Conservation (phyloP, 2,797 vertebrate species). For the Florisuga fusca region DNA sequence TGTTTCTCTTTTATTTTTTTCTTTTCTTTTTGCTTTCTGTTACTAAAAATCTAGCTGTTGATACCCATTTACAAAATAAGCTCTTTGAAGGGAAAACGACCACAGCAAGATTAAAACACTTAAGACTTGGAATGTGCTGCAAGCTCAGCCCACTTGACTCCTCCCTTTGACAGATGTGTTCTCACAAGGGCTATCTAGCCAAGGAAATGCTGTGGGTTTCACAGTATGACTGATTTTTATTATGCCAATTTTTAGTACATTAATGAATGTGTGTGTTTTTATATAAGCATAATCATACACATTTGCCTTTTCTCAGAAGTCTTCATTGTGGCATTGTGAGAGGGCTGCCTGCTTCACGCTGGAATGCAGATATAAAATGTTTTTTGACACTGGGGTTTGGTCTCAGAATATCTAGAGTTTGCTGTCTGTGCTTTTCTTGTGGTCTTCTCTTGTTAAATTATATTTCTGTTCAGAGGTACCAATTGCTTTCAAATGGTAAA, state of each 20-base stretch:
- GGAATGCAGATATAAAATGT: neutral
- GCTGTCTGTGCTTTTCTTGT: neutral
- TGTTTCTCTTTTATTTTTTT: neutral
- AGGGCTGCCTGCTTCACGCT: neutral
- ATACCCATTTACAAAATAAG: neutral
- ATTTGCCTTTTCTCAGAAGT: neutral
- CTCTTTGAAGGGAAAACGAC: neutral
- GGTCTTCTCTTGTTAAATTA: neutral
- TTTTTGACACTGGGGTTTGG: neutral
- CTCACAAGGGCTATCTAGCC: neutral
- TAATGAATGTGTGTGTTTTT: neutral
- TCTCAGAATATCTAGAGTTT: neutral
- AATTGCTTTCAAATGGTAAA: conserved; percentile 16
- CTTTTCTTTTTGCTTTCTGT: neutral
- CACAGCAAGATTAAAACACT: neutral
- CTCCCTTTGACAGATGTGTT: neutral
- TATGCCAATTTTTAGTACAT: neutral
- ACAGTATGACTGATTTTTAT: neutral
- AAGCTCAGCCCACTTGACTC: neutral
- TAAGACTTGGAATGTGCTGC: neutral
- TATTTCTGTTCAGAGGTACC: neutral
- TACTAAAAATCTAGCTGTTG: neutral
- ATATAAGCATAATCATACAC: neutral
- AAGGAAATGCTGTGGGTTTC: neutral
- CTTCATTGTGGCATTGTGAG: neutral